Evolutionary conservation across 2,797 vertebrate species (phyloP).

Genomic region (Phrynocephalus guinanensis): DNA sequence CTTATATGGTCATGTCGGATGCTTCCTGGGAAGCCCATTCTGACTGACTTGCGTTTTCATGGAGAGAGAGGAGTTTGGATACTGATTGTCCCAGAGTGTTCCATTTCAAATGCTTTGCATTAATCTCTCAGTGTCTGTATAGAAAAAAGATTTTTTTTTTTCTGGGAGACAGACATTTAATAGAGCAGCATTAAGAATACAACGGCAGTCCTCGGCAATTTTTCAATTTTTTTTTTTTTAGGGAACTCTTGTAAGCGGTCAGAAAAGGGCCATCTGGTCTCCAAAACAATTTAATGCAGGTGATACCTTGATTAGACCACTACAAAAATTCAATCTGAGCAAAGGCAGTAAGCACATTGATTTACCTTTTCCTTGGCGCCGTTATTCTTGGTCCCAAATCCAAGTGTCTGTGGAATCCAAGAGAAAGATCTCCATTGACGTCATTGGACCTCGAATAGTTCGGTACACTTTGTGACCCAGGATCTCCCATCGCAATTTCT

Average conservation of each 20-base stretch:
- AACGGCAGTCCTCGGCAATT: background rate
- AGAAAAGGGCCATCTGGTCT: no score
- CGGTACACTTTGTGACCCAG: background rate
- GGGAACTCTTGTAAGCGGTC: no score
- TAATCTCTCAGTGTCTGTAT: background rate
- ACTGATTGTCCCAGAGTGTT: background rate
- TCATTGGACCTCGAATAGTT: background rate
- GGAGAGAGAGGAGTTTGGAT: background rate
- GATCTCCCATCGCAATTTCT: background rate
- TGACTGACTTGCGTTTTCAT: background rate
- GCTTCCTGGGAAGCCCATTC: background rate
- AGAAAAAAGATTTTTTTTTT: background rate
- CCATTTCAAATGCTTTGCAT: background rate
- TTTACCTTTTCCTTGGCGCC: background rate
- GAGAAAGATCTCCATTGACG: background rate
- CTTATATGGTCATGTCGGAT: background rate
- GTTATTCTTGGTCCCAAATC: background rate
- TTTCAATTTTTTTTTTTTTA: background rate
- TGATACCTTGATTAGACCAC: no score
- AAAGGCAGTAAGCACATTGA: background rate
- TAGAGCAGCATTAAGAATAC: background rate
- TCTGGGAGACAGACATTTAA: background rate
- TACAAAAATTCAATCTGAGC: no score
- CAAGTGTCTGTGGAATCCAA: background rate
- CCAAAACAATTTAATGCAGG: no score